phyloP scores from a whole-genome alignment of 2,888 invertebrate genomes.

The Synergus gifuensis region DNA sequence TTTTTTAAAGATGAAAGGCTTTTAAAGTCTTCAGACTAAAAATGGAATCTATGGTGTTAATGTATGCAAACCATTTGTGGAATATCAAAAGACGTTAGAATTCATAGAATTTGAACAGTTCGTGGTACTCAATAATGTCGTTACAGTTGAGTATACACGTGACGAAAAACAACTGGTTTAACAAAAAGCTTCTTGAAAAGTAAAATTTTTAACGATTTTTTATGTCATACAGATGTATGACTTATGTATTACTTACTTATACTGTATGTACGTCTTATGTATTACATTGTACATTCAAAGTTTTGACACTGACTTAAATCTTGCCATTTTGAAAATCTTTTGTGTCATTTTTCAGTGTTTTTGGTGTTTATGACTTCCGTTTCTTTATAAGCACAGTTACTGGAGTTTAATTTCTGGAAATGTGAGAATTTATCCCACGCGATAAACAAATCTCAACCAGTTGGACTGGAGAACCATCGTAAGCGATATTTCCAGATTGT shows the following conservation, averaged over 20 bases:
- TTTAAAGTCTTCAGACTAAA: neutral
- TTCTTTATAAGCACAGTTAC: neutral
- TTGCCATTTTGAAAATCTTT: neutral
- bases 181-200: neutral
- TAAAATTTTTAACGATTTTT: neutral
- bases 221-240: neutral
- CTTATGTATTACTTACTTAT: too few relatives aligned
- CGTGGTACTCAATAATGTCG: too few relatives aligned
- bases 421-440: constrained; percentile 1
- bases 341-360: neutral
- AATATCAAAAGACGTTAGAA: neutral
- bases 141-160: neutral
- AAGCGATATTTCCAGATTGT: constrained; percentile 1
- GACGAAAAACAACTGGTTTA: neutral
- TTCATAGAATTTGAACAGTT: neutral
- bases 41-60: neutral
- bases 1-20: neutral
- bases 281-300: too few relatives aligned
- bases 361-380: neutral
- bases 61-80: neutral
- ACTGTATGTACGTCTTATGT: too few relatives aligned
- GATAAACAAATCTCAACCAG: neutral
- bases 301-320: neutral
- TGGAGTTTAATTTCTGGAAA: neutral
- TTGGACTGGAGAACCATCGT: neutral